A percentile compares a stretch with the other conserved stretches of the same genome.
Evolutionary conservation across 2,888 invertebrate species (phyloP).

Genomic region (Lepidocyrtoides sp.): DNA sequence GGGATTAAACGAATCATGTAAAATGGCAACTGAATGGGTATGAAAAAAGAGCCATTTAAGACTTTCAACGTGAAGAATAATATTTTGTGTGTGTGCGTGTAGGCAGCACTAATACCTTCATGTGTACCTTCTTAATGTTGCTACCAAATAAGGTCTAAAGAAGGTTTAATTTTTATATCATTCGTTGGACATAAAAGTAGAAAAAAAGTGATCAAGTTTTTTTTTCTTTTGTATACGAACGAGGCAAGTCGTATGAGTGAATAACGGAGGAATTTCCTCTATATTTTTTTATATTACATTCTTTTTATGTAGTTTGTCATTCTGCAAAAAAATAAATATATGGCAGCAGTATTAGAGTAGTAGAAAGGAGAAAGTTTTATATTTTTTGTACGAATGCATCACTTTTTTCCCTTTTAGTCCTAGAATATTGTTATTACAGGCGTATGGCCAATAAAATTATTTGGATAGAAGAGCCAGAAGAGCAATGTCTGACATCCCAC

Average conservation of each 20-base stretch:
- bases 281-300: constrained; percentile 16
- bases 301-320: constrained; percentile 62
- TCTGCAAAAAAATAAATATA: background rate
- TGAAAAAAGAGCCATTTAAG: constrained; percentile 33
- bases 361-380: constrained; percentile 67
- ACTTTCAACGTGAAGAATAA: background rate
- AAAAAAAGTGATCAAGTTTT: constrained; percentile 49
- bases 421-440: constrained; percentile 63
- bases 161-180: constrained; percentile 61
- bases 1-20: constrained; percentile 68
- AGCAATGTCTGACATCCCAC: constrained; percentile 68
- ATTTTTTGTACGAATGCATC: constrained; percentile 54
- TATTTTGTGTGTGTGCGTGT: constrained; percentile 62
- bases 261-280: constrained; percentile 21
- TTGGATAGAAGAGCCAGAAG: constrained; percentile 60
- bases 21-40: constrained; percentile 19
- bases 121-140: constrained; percentile 19
- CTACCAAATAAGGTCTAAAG: constrained; percentile 38
- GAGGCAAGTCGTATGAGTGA: constrained; percentile 8
- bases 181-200: constrained; percentile 36
- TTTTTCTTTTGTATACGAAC: background rate
- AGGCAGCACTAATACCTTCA: constrained; percentile 31
- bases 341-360: background rate
- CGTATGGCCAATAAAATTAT: constrained; percentile 77
- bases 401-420: constrained; percentile 56